A percentile compares a stretch with the other conserved stretches of the same genome.
phyloP scores from a whole-genome alignment of 2,888 invertebrate genomes.

The Acholoe squamosa region DNA sequence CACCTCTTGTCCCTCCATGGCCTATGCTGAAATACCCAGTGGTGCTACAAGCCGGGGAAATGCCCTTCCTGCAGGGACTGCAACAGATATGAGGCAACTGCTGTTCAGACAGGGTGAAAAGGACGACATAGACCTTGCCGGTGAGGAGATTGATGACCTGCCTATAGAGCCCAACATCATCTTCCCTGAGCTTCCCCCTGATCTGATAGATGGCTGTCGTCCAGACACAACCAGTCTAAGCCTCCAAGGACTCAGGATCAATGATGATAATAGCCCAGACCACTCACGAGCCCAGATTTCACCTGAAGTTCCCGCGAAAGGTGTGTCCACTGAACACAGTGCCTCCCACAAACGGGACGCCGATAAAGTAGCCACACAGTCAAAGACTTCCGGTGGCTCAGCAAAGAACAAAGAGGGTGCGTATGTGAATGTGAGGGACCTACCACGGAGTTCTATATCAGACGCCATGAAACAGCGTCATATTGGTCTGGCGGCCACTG shows the following conservation, averaged over 20 bases:
- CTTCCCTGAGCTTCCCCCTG: constrained; percentile 64
- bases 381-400: background rate
- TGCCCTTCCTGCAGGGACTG: constrained; percentile 28
- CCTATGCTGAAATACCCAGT: background rate
- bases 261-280: background rate
- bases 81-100: background rate
- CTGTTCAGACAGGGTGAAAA: background rate
- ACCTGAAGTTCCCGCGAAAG: background rate
- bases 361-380: background rate
- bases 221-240: constrained; percentile 13
- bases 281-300: background rate
- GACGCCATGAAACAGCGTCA: constrained; percentile 43
- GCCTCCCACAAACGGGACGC: background rate
- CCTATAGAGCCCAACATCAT: constrained; percentile 62
- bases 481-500: background rate
- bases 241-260: background rate
- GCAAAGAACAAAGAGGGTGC: background rate
- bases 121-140: constrained; percentile 61
- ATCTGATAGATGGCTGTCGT: constrained; percentile 32
- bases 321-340: background rate
- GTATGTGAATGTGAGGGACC: constrained; percentile 24
- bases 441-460: constrained; percentile 32
- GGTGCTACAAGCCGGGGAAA: background rate
- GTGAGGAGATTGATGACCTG: constrained; percentile 65
- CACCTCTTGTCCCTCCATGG: constrained; percentile 62